Base-by-base conservation (phyloP, 2,113 vertebrate species). In the Cryptotis parvus region DNA sequence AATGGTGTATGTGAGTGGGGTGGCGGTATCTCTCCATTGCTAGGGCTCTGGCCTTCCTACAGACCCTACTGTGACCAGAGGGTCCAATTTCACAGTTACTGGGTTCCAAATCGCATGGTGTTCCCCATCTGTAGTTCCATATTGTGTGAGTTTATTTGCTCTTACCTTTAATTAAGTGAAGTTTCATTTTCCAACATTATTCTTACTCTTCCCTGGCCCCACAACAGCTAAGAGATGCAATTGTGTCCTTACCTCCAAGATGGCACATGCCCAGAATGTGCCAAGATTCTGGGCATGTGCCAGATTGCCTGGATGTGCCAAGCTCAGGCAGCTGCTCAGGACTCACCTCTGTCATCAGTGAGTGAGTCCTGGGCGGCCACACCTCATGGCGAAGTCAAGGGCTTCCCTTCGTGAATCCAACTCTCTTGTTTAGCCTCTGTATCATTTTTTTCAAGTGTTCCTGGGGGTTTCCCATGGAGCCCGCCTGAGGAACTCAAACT, bases 21-120 rank as follows among this genome's bases (percentile, higher is more conserved):
- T n/a, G n/a, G n/a, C n/a, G n/a, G n/a, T n/a, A n/a, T 29, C 63
- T 52, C 35, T 49, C 45, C 58, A 39, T 41, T 58, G 7, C 10
- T 27, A 72, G 58, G 83, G n/a, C 20, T 55, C 91, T 79, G 61
- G 52, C 94, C 91, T 82, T 94, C 79, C 52, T 69, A 2, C 66
- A 93, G 97, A 65, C 96, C 96, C 98, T 97, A 97, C 97, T 98
- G 97, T 96, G 97, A 90, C 93, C 93, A 70, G 89, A 88, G 84
- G 94, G 91, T 81, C 91, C 94, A 96, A 97, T 97, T 97, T 97
- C 97, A 97, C 97, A 98, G 97, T 96, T 97, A 91, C 91, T 96
- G 95, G 85, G 87, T 79, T 97, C 94, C 97, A 97, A 96, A 97
- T 96, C 80, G 75, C 94, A 93, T 95, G 87, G 31, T 85, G 91